Evolutionary conservation across 2,888 invertebrate species (phyloP), one percentile per base, ranked within the genome.

Genomic region (Hyles lineata): DNA sequence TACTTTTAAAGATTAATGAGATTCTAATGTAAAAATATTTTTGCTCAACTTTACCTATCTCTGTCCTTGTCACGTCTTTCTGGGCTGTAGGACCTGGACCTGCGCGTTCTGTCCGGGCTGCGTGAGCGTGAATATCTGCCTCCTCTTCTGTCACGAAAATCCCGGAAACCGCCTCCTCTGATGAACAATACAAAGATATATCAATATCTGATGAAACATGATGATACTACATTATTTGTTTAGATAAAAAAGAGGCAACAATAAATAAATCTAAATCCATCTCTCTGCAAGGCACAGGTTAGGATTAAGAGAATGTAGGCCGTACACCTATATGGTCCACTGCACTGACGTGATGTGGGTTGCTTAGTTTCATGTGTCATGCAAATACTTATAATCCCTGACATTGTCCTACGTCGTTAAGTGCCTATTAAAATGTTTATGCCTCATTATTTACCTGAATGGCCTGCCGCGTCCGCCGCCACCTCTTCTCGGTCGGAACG

Each of bases 141-240:
- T 50, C 96, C 96, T 70, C 96, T 94, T 7, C 96, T 90, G 82
- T 96, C 96, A 74, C 97, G 95, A 89, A 96, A 96, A 85, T 97
- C 96, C 52, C 97, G 95, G 89, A 96, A 96, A 5, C 93, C 94
- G n/a, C 94, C 92, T 70, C 89, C 92, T 70, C 89, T 70, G 35
- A 35, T 73, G 9, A 32, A 7, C 21, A 52, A 52, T 72, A 62
- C 35, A n/a, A 50, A 61, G 43, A 11, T 2, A 0, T 43, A 43
- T 15, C 35, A 7, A 35, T 35, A n/a, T n/a, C n/a, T n/a, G n/a
- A n/a, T n/a, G n/a, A n/a, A n/a, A n/a, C n/a, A n/a, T n/a, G n/a
- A n/a, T n/a, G n/a, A n/a, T 29, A 29, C 5, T 0, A 29, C 5
- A 29, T 29, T 3, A 29, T 29, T 6, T 9, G 35, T 35, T 9